A percentile compares a stretch with the other conserved stretches of the same genome.
Evolutionary conservation across 1,140 invertebrate species (phyloP).

Genomic region (Drosophila arizonae): DNA sequence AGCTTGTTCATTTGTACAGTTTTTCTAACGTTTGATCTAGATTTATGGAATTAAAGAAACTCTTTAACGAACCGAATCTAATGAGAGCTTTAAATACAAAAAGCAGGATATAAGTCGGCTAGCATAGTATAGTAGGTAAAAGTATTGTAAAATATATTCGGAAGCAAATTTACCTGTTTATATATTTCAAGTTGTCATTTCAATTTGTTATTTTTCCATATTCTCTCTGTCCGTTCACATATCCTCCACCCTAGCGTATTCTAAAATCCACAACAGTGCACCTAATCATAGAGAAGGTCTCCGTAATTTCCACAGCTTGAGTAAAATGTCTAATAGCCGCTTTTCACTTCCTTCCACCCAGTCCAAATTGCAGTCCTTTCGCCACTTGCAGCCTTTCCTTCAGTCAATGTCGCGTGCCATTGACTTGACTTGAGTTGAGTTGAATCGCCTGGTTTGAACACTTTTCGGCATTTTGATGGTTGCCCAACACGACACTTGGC

Average conservation of each 20-base stretch:
- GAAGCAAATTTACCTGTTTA: no score
- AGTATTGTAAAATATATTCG: no score
- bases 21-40: neutral
- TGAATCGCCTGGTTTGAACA: constrained; percentile 45
- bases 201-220: neutral
- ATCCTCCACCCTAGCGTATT: constrained; percentile 7
- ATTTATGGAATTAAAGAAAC: no score
- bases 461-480: constrained; percentile 70
- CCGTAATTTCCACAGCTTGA: constrained; percentile 59
- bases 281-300: constrained; percentile 57
- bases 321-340: constrained; percentile 68
- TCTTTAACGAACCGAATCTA: neutral
- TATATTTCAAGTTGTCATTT: no score
- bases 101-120: no score
- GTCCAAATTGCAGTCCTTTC: constrained; percentile 52
- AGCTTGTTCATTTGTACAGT: no score
- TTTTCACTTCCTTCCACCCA: constrained; percentile 10
- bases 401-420: constrained; percentile 55
- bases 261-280: constrained; percentile 42
- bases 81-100: neutral
- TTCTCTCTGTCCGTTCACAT: neutral
- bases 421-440: constrained; percentile 8
- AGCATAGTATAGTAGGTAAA: no score
- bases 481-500: constrained; percentile 59
- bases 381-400: neutral